Base-by-base conservation (phyloP, 2,113 vertebrate species). In the Accipiter virgatus region DNA sequence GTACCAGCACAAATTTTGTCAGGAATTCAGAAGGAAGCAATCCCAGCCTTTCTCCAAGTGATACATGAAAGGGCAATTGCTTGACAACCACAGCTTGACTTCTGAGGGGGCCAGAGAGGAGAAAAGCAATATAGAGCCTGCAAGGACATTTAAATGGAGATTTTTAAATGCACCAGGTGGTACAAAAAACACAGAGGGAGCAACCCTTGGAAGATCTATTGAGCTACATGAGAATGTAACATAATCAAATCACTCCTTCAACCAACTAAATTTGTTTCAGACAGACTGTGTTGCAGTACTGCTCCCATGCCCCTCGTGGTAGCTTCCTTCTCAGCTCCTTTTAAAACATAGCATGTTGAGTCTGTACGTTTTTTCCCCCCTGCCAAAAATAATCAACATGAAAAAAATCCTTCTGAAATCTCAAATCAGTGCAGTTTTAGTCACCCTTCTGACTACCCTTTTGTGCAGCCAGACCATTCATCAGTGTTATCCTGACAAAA, bases 381-480 rank as follows among this genome's bases (percentile, higher is more conserved):
- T 82, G 95, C 94, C 92, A 97, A 95, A 97, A 95, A 93, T 88
- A 95, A 95, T 81, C 92, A 97, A 86, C 72, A 58, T 71, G 68
- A 68, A 81, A 89, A 89, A 93, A 93, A 70, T 42, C 81, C 74
- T 94, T 79, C 96, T 40, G 32, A 61, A 94, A 83, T 81, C 81
- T 97, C 91, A 80, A 86, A 93, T 96, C 78, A 94, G 83, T 16
- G 4, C 56, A 38, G 72, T 91, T 90, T 95, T 89, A 93, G 88
- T 93, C 94, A 97, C 95, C 73, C 61, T 91, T 90, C 73, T 23
- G 79, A 82, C 92, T 96, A 78, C 70, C 86, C 96, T 97, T 81
- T 96, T 81, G 87, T 93, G 93, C 94, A 85, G 63, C 65, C 83
- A 89, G 95, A 98, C 97, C 93, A 92, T 72, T 95, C 65, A 84